Evolutionary conservation across 1,140 invertebrate genomes (phyloP).

Genomic region (Mactra quadrangularis): DNA sequence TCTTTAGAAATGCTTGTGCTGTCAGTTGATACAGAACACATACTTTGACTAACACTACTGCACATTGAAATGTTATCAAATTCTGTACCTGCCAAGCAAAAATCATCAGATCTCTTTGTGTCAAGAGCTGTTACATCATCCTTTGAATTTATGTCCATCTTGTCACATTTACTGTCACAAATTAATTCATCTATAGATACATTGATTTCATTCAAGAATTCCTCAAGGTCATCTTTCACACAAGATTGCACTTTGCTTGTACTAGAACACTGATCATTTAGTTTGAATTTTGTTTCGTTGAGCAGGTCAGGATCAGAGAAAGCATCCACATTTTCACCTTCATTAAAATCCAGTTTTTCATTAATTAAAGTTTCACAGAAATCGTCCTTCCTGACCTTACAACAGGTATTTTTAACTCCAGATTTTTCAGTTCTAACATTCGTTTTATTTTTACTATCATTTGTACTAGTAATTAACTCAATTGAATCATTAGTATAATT

Average conservation of each 20-base stretch:
- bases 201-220: slow-evolving; percentile 49
- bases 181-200: slow-evolving; percentile 56
- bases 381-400: background rate
- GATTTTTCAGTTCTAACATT: background rate
- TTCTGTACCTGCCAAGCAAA: background rate
- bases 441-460: too few species aligned
- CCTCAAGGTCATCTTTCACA: slow-evolving; percentile 33
- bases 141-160: background rate
- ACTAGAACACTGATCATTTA: background rate
- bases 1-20: background rate
- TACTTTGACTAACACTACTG: background rate
- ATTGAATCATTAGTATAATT: slow-evolving; percentile 17
- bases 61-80: background rate
- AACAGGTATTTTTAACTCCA: too few species aligned
- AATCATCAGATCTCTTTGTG: background rate
- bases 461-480: too few species aligned
- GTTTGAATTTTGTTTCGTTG: background rate
- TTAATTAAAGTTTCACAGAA: background rate
- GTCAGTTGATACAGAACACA: background rate
- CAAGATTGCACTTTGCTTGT: background rate
- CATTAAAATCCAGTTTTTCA: background rate
- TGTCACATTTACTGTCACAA: slow-evolving; percentile 23
- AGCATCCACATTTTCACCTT: background rate
- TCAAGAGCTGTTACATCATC: too few species aligned
- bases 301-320: background rate